Evolutionary conservation across 2,113 vertebrate species (phyloP).

Genomic region (Gadus macrocephalus): DNA sequence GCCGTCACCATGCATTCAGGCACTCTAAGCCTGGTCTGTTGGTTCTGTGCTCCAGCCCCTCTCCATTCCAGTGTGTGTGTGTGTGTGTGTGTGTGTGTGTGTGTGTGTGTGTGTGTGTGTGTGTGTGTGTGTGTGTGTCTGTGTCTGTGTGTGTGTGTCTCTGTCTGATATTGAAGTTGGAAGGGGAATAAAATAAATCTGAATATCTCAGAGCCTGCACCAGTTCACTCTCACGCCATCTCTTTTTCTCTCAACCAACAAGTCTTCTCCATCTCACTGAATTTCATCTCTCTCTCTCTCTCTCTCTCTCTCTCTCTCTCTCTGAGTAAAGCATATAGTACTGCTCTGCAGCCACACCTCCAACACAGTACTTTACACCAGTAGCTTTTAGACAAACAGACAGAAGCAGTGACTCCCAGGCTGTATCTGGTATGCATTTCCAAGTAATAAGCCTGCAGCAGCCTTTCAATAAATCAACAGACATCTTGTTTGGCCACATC

Average conservation of each 20-base stretch:
- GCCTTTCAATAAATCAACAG: no score
- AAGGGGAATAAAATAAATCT: constrained; percentile 32
- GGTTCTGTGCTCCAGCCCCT: neutral
- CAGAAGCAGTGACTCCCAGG: no score
- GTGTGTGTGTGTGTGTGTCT: constrained; percentile 9
- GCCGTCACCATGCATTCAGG: constrained; percentile 30
- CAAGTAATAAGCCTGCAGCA: no score
- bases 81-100: neutral
- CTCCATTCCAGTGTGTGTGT: neutral
- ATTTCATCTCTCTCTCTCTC: no score
- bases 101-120: constrained; percentile 9
- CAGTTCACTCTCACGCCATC: neutral
- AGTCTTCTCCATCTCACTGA: neutral
- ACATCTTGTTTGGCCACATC: no score
- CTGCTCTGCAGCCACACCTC: no score
- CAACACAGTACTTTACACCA: no score
- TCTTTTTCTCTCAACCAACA: neutral
- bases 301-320: no score
- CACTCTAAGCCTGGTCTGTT: constrained; percentile 14
- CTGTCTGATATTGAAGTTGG: constrained; percentile 29
- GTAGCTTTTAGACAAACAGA: no score
- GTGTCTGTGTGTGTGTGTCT: constrained; percentile 19
- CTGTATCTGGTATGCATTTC: no score
- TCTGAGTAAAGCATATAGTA: no score
- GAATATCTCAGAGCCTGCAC: constrained; percentile 2